Evolutionary conservation across 2,113 vertebrate genomes (phyloP).

Genomic region (Lasiurus cinereus): DNA sequence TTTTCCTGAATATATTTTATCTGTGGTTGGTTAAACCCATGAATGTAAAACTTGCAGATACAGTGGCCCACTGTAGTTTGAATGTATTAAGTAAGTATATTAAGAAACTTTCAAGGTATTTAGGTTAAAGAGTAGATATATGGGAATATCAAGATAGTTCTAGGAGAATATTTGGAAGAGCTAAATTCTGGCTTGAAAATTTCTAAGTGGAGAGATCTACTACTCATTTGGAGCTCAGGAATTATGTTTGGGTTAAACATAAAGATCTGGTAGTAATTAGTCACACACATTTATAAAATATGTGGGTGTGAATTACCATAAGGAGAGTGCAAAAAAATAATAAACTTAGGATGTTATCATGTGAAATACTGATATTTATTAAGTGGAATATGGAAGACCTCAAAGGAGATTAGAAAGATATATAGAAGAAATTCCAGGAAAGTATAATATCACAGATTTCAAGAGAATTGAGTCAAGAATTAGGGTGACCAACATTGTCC

Average conservation of each 20-base stretch:
- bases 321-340: not conserved
- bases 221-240: not conserved
- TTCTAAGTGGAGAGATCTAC: not conserved
- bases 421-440: not conserved
- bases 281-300: constrained; percentile 4
- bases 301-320: not conserved
- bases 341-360: not conserved
- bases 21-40: not conserved
- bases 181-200: not conserved
- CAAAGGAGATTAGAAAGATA: not conserved
- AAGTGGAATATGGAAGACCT: not conserved
- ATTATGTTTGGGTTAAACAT: not conserved
- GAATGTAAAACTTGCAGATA: not conserved
- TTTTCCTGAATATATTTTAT: not conserved
- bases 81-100: not conserved
- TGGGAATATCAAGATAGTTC: not conserved
- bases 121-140: not conserved
- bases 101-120: not conserved
- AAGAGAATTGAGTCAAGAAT: not conserved
- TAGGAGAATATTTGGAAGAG: not conserved
- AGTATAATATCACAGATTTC: not conserved
- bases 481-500: not conserved
- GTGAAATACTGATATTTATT: not conserved
- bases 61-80: not conserved
- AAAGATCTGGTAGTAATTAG: not conserved